Evolutionary conservation across 2,797 vertebrate species (phyloP).

Genomic region (Acanthornis magna): DNA sequence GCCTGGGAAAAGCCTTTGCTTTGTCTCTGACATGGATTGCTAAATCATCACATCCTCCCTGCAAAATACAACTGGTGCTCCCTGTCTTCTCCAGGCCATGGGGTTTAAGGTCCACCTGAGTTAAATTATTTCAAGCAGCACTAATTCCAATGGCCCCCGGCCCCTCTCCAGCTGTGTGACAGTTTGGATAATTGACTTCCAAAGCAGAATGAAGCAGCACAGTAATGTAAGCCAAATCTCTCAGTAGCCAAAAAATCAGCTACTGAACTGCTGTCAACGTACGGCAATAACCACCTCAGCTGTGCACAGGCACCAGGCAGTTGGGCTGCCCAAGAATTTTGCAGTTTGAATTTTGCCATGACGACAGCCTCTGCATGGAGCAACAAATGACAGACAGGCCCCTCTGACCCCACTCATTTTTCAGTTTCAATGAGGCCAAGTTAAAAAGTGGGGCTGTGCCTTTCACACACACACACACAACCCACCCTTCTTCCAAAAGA

Average conservation of each 20-base stretch:
- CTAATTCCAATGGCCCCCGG: not conserved
- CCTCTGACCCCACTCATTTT: not conserved
- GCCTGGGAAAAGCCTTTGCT: not conserved
- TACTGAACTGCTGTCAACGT: not conserved
- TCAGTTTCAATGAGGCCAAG: not conserved
- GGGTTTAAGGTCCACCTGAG: not conserved
- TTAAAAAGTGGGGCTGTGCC: not conserved
- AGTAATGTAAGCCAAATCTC: rapidly evolving
- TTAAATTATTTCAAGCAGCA: not conserved
- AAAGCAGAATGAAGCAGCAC: not conserved
- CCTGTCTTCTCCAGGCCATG: not conserved
- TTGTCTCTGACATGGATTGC: not conserved
- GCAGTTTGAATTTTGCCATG: not conserved
- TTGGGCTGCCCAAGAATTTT: not conserved
- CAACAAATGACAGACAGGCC: not conserved
- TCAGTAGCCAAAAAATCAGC: not conserved
- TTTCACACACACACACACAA: not conserved
- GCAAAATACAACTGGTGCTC: not conserved
- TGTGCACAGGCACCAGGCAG: not conserved
- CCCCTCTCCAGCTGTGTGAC: not conserved
- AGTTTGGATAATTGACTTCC: not conserved
- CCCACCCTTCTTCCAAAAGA: not conserved
- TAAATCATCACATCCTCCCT: not conserved
- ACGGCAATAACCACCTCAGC: not conserved
- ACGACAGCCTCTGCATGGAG: rapidly evolving